A percentile compares a stretch with the other conserved stretches of the same genome.
Evolutionary conservation across 1,140 invertebrate genomes (phyloP).

Genomic region (Yoshiicerus persimilis): DNA sequence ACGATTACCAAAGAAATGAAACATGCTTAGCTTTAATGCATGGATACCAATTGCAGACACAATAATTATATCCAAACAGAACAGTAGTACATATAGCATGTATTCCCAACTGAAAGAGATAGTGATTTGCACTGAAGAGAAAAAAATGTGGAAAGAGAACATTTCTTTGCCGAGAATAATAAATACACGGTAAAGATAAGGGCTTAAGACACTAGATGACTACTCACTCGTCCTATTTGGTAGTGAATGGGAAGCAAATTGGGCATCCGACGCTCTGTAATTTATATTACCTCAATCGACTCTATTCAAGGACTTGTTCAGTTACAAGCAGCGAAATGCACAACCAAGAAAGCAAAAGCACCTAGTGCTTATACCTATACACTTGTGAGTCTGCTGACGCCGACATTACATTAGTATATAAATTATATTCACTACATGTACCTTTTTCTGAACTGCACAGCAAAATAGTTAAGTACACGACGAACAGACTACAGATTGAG

Average conservation of each 20-base stretch:
- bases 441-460: not conserved
- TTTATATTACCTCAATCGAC: conserved; percentile 13
- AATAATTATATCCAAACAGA: not conserved
- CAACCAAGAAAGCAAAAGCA: not conserved
- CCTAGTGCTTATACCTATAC: too few relatives aligned
- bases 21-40: not conserved
- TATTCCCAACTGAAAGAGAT: too few relatives aligned
- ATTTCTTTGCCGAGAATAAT: not conserved
- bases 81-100: too few relatives aligned
- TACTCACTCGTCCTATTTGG: not conserved
- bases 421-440: not conserved
- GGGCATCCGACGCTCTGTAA: not conserved
- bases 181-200: not conserved
- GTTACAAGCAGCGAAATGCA: not conserved
- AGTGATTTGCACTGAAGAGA: not conserved
- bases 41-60: not conserved
- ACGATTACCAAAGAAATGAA: conserved; percentile 13
- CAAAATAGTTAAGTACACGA: not conserved
- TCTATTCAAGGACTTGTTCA: conserved; percentile 2
- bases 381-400: too few relatives aligned
- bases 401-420: too few relatives aligned
- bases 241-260: conserved; percentile 9
- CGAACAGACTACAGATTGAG: not conserved
- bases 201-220: not conserved
- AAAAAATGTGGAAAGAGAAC: not conserved